Evolutionary conservation across 1,140 invertebrate genomes (phyloP), one percentile per base, ranked within the genome.

Genomic region (Linepithema humile): DNA sequence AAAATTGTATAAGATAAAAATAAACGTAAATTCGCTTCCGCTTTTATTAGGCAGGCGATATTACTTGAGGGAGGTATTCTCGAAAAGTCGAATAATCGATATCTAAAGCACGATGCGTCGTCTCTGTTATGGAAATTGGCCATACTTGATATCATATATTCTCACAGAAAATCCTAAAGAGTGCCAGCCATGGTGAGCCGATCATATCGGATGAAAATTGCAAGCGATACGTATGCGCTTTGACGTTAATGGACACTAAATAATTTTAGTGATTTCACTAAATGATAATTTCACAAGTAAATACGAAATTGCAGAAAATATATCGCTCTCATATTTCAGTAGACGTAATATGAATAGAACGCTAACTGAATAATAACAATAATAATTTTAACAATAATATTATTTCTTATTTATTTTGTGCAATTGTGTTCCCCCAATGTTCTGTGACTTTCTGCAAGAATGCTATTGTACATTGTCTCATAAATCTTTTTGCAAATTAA

Each of bases 11-110:
- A 40, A 67, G 75, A 78, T 69, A 78, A 65, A 55, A 29, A 15
- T 32, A 7, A 38, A 40, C 26, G 17, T 80, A 80, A 80, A 55
- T 69, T 43, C 15, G n/a, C n/a, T 32, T 15, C 38, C 35, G 48
- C 12, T 69, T 80, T 69, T 80, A 70, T 80, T 80, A 80, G 23
- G 26, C 75, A 53, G 32, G 23, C 23, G n/a, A 69, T 80, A 57
- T 80, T 80, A 69, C 48, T 7, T 38, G 35, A 80, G 29, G 29
- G 48, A n/a, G 17, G 38, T 55, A 57, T 70, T 60, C 57, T 77
- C 35, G 73, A 78, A 80, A 87, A 87, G 57, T 84, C 73, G 73
- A 80, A 67, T 84, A 87, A 88, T 86, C 86, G 35, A 87, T 88
- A 87, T 73, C 85, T 55, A 67, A 45, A 45, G 40, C 72, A 26